These are phyloP conservation scores for Dreissena rostriformis DNA, from an alignment of 1,140 invertebrate species.

Conservation along the genomic window DNA sequence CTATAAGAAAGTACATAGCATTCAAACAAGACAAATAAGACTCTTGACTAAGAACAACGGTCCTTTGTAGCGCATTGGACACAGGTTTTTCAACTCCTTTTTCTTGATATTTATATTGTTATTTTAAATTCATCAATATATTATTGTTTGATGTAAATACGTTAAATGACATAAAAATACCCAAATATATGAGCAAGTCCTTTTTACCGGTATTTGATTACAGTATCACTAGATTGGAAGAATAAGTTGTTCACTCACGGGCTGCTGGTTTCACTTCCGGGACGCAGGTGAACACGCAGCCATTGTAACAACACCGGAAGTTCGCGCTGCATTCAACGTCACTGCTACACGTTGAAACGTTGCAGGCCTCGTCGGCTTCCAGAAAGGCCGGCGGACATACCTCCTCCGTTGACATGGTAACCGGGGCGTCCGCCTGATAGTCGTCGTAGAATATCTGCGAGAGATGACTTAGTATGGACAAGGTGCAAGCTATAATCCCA, in stretches of 20 bases:
- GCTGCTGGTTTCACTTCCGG: constrained; percentile 33
- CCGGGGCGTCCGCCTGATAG: constrained; percentile 39
- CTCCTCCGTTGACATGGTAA: not conserved
- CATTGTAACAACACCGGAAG: constrained; percentile 43
- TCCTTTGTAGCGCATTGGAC: not conserved
- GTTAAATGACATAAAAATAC: not conserved
- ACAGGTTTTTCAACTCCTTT: not conserved
- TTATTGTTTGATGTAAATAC: not conserved
- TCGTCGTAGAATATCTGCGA: constrained; percentile 45
- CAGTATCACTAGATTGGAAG: not conserved
- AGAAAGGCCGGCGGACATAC: constrained; percentile 49
- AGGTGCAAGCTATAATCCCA: too few relatives aligned
- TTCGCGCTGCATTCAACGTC: constrained; percentile 31
- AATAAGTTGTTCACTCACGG: not conserved
- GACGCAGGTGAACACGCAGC: constrained; percentile 37
- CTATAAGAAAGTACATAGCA: too few relatives aligned
- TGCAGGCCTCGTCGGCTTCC: constrained; percentile 41
- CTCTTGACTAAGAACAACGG: too few relatives aligned
- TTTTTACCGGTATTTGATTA: not conserved
- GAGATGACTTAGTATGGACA: not conserved
- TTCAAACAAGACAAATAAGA: too few relatives aligned
- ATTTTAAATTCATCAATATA: not conserved
- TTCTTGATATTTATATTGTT: not conserved
- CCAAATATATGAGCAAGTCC: not conserved
- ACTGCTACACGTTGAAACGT: constrained; percentile 13